Evolutionary conservation across 2,113 vertebrate genomes (phyloP).

Genomic region (Scartelaos histophorus): DNA sequence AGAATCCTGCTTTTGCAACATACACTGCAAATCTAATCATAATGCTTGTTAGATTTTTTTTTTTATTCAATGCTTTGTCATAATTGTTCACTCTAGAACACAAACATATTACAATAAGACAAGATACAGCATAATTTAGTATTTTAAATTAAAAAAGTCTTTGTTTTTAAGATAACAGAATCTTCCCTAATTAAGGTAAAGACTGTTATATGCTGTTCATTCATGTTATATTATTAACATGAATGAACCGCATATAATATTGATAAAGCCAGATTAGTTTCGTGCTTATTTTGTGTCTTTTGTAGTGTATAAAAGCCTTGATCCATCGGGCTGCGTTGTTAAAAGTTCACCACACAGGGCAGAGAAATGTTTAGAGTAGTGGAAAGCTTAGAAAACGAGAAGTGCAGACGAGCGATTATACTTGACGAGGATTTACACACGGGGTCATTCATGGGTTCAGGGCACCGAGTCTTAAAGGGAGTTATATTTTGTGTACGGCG

Average conservation of each 20-base stretch:
- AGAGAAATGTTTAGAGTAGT: slow-evolving; percentile 27
- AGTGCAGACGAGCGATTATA: slow-evolving; percentile 40
- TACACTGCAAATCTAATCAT: background rate
- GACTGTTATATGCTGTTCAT: background rate
- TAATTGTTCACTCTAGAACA: too few relatives aligned
- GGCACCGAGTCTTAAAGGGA: slow-evolving; percentile 40
- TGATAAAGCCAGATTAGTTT: background rate
- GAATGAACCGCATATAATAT: too few relatives aligned
- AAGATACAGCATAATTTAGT: too few relatives aligned
- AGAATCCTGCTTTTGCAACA: background rate
- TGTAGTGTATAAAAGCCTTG: slow-evolving; percentile 17
- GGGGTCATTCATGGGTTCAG: slow-evolving; percentile 56
- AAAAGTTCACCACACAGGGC: slow-evolving; percentile 47
- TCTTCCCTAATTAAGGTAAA: too few relatives aligned
- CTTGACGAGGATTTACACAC: slow-evolving; percentile 52
- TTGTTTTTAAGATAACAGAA: too few relatives aligned
- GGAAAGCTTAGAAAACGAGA: slow-evolving; percentile 32
- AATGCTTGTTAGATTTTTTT: background rate
- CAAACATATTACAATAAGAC: too few relatives aligned
- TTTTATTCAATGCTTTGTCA: too few relatives aligned
- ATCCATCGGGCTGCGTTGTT: slow-evolving; percentile 35
- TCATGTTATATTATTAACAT: background rate
- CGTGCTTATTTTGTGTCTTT: background rate
- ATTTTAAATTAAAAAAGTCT: too few relatives aligned
- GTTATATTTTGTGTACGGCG: slow-evolving; percentile 41